phyloP scores from a whole-genome alignment of 2,888 invertebrate genomes.

The Cheilosia vulpina region DNA sequence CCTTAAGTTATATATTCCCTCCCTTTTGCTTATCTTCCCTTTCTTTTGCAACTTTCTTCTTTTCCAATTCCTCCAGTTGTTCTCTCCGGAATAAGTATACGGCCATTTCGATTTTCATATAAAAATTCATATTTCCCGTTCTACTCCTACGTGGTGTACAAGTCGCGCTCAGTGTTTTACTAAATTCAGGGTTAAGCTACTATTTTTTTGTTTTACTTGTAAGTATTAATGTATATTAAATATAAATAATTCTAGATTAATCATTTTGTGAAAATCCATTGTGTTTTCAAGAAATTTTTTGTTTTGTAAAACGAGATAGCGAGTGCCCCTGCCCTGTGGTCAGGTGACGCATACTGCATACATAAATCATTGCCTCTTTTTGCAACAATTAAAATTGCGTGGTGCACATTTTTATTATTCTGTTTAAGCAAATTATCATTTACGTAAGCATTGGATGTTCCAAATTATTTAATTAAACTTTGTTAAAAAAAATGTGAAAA shows the following conservation, averaged over 20 bases:
- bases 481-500: neutral
- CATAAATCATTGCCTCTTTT: neutral
- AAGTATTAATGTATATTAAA: slow-evolving; percentile 77
- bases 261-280: neutral
- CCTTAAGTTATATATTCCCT: neutral
- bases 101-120: slow-evolving; percentile 47
- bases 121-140: slow-evolving; percentile 65
- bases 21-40: neutral
- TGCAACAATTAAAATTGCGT: neutral
- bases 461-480: too few species aligned
- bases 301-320: too few species aligned
- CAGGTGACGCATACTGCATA: slow-evolving; percentile 14
- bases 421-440: too few species aligned
- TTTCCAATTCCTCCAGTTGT: slow-evolving; percentile 49
- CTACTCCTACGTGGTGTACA: slow-evolving; percentile 69
- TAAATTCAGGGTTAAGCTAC: slow-evolving; percentile 81
- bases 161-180: slow-evolving; percentile 59
- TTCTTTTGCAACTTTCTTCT: neutral
- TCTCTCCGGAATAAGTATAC: slow-evolving; percentile 38
- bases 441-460: too few species aligned
- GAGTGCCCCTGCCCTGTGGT: neutral
- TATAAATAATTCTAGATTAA: slow-evolving; percentile 5
- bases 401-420: too few species aligned
- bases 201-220: slow-evolving; percentile 83
- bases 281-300: neutral